Evolutionary conservation across 1,140 invertebrate species (phyloP).

Genomic region (Bathynomus jamesi): DNA sequence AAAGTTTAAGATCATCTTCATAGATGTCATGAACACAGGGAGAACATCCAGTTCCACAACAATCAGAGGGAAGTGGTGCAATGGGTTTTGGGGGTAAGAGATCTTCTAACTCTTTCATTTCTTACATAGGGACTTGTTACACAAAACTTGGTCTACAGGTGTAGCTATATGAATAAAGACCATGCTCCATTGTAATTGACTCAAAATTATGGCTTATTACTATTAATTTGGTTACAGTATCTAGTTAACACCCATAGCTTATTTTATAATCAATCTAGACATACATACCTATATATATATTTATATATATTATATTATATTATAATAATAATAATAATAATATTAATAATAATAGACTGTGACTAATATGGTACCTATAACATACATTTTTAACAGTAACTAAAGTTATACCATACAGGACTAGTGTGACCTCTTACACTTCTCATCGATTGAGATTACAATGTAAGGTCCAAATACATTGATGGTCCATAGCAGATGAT

Average conservation of each 20-base stretch:
- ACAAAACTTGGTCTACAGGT: not conserved
- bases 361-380: too few species aligned
- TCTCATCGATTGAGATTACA: too few species aligned
- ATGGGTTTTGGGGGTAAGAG: slow-evolving; percentile 49
- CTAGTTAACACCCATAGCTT: too few species aligned
- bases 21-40: slow-evolving; percentile 65
- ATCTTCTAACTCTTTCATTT: too few species aligned
- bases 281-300: too few species aligned
- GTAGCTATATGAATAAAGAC: not conserved
- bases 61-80: slow-evolving; percentile 55
- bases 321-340: too few species aligned
- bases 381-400: too few species aligned
- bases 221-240: not conserved
- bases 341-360: too few species aligned
- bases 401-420: too few species aligned
- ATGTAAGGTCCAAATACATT: not conserved
- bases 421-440: too few species aligned
- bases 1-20: slow-evolving; percentile 51
- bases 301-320: too few species aligned
- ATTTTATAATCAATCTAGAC: too few species aligned
- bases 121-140: not conserved
- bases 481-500: not conserved
- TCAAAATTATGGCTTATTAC: not conserved
- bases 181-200: not conserved
- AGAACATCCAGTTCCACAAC: slow-evolving; percentile 61